A percentile compares a stretch with the other conserved stretches of the same genome.
Evolutionary conservation across 2,113 vertebrate genomes (phyloP).

Genomic region (Halichoerus grypus): DNA sequence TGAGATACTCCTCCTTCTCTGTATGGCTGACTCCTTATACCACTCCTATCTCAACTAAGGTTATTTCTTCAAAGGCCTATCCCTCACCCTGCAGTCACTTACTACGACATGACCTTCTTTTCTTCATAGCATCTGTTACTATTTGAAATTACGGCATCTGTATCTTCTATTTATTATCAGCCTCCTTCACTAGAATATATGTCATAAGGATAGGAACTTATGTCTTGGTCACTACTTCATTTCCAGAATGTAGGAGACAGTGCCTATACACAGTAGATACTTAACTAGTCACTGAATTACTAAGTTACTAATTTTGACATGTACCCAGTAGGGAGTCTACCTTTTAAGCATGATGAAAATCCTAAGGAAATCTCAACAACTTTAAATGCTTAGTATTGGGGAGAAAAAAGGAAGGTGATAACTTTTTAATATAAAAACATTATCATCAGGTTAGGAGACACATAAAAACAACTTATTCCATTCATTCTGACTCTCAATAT

Average conservation of each 20-base stretch:
- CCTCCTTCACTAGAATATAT: not conserved
- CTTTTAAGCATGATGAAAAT: slow-evolving; percentile 12
- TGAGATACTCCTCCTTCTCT: not conserved
- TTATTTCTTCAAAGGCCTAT: not conserved
- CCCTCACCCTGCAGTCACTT: not conserved
- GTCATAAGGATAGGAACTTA: not conserved
- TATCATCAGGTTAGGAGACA: not conserved
- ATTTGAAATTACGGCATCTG: not conserved
- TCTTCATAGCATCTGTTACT: not conserved
- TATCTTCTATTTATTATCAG: not conserved
- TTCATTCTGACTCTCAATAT: not conserved
- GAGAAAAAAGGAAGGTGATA: not conserved
- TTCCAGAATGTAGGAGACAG: not conserved
- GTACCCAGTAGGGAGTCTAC: not conserved
- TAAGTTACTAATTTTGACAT: not conserved
- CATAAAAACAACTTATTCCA: not conserved
- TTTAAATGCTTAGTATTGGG: not conserved
- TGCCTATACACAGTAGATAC: not conserved
- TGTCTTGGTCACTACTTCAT: not conserved
- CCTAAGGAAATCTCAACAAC: not conserved
- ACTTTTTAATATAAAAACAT: not conserved
- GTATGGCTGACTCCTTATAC: not conserved
- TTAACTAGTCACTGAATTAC: not conserved
- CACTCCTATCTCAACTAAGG: not conserved
- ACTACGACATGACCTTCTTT: not conserved